Base-by-base conservation (phyloP, 2,888 invertebrate genomes). In the Argyresthia goedartella region DNA sequence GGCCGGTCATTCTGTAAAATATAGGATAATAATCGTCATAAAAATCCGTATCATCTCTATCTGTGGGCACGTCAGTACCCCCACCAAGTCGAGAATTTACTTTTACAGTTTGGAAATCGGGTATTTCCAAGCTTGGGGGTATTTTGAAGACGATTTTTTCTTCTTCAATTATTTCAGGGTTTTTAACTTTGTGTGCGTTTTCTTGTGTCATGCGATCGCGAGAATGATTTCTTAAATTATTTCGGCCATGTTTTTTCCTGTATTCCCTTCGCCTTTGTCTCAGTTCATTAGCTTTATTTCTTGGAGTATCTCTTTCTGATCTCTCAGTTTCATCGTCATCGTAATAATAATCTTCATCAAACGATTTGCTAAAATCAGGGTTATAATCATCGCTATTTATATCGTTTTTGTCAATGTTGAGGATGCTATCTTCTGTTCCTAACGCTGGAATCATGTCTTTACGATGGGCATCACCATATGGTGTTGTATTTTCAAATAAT, bases 31-130 rank as follows among this genome's bases (percentile, higher is more conserved):
- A 25, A 6, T 25, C 25, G 25, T 25, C 25, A 25, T 25, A 25
- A 25, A 4, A 25, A 4, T 25, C 25, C 25, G 25, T 55, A 55
- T 33, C 53, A 55, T 51, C 54, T 25, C 25, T 25, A 6, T n/a
- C n/a, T n/a, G n/a, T n/a, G n/a, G n/a, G n/a, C n/a, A n/a, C n/a
- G n/a, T n/a, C n/a, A n/a, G n/a, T n/a, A n/a, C n/a, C n/a, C n/a
- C n/a, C n/a, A n/a, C n/a, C n/a, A n/a, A n/a, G n/a, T n/a, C n/a
- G n/a, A n/a, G n/a, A n/a, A n/a, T 25, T 69, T 15, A 81, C 60
- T 60, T 69, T 67, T 51, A 64, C 69, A 1, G 82, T 81, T 60
- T 57, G 56, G 42, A 82, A 82, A 60, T 74, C 77, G 4, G 78
- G 76, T 39, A 59, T 56, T 57, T 75, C 73, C 58, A 80, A 60